These are phyloP conservation scores for Alviniconcha marisindica DNA, from an alignment of 1,140 invertebrate species.

Conservation along the genomic window DNA sequence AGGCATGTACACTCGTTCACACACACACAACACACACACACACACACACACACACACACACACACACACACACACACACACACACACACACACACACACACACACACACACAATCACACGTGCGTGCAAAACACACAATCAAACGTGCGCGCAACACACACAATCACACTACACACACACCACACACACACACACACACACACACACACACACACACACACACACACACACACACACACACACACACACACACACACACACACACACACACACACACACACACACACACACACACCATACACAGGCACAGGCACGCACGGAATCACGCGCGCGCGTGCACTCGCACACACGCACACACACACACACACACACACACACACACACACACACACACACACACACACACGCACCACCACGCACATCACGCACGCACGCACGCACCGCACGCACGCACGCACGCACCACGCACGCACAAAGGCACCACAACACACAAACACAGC, in stretches of 20 bases:
- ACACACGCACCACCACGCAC: too few relatives aligned
- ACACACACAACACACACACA: neutral
- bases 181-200: conserved; percentile 1
- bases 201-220: neutral
- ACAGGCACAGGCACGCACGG: neutral
- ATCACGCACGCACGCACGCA: too few relatives aligned
- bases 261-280: conserved; percentile 17
- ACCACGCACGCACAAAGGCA: too few relatives aligned
- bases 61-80: conserved; percentile 14
- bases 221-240: neutral
- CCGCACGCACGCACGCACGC: too few relatives aligned
- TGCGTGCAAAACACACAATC: too few relatives aligned
- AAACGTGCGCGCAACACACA: too few relatives aligned
- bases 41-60: conserved; percentile 8
- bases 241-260: conserved; percentile 9
- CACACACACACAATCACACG: neutral
- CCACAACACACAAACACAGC: too few relatives aligned
- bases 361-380: neutral
- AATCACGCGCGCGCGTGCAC: too few relatives aligned
- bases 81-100: conserved; percentile 16
- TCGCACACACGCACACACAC: neutral
- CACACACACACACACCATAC: neutral
- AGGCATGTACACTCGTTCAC: too few relatives aligned
- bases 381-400: too few relatives aligned
- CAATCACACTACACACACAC: too few relatives aligned